A percentile compares a stretch with the other conserved stretches of the same genome.
Evolutionary conservation across 2,797 vertebrate species (phyloP).

Genomic region (Parambassis ranga): DNA sequence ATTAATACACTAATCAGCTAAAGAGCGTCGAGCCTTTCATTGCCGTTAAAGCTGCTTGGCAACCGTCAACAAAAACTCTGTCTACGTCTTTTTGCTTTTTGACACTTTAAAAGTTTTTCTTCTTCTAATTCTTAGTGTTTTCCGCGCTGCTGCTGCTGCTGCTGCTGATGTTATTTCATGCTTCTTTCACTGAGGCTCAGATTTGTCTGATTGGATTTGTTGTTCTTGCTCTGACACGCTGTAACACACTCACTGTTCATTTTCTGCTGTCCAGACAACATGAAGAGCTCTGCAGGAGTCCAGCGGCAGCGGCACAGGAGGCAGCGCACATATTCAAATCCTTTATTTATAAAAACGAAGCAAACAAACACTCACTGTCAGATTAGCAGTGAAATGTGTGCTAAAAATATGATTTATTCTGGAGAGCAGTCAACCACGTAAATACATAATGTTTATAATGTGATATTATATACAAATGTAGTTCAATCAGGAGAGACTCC

Average conservation of each 20-base stretch:
- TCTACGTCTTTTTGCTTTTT: background rate
- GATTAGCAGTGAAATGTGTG: no score
- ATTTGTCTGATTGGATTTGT: conserved; percentile 1
- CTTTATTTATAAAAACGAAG: background rate
- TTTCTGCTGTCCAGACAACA: background rate
- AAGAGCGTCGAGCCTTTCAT: conserved; percentile 37
- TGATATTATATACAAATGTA: no score
- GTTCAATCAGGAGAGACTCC: no score
- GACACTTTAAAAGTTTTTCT: background rate
- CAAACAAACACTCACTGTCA: background rate
- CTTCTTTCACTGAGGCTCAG: background rate
- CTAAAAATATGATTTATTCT: no score
- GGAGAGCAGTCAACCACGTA: no score
- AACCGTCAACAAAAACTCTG: background rate
- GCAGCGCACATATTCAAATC: background rate
- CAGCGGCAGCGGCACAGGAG: background rate
- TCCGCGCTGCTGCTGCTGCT: background rate
- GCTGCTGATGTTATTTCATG: conserved; percentile 13
- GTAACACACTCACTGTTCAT: conserved; percentile 1
- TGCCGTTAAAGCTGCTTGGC: conserved; percentile 24
- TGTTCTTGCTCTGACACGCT: conserved; percentile 3
- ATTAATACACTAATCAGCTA: conserved; percentile 66
- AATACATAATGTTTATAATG: no score
- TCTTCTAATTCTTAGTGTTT: background rate
- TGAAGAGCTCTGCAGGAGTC: conserved; percentile 4